Evolutionary conservation across 1,140 invertebrate genomes (phyloP), one percentile per base, ranked within the genome.

Genomic region (Lepidurus packardi): DNA sequence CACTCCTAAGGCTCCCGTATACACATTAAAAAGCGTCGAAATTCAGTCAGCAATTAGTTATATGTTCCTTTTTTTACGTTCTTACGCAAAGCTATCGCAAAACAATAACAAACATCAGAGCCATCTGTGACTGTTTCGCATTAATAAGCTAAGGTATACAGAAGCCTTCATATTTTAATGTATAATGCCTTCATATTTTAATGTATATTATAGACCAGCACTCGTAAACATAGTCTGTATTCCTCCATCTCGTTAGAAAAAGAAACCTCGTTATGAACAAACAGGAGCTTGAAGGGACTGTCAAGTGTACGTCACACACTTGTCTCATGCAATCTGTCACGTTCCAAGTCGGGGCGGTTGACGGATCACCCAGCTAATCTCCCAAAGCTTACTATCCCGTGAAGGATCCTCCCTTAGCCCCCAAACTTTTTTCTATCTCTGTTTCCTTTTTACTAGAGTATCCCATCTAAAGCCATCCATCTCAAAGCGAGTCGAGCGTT

Each of bases 201-300:
- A 34, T 34, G 25, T 1, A 34, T 34, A 34, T 2, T n/a, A n/a
- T 25, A 25, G 25, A 25, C 34, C 16, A 47, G 10, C 1, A 47
- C 16, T 10, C 45, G 45, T 47, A 47, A 47, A 47, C 45, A 47
- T 7, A 7, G 45, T 47, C 5, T 11, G 16, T 11, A 11, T 47
- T 10, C 45, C 16, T 47, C 53, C 53, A 65, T 65, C 21, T 21
- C 53, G 21, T n/a, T 13, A 16, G 53, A 7, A 16, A 65, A 65
- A 65, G 53, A 65, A 65, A 65, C 4, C 53, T 65, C 53, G 53
- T 65, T 65, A 65, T 65, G 16, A 65, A 21, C 21, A 21, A 21
- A 65, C 53, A 65, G 53, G 53, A 65, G 53, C 53, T 65, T 65
- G 53, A 65, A 65, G 53, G 53, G 53, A 65, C 53, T 65, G 53